Conservation (phyloP, 2,888 invertebrate species). For the Leucoptera coffeella region DNA sequence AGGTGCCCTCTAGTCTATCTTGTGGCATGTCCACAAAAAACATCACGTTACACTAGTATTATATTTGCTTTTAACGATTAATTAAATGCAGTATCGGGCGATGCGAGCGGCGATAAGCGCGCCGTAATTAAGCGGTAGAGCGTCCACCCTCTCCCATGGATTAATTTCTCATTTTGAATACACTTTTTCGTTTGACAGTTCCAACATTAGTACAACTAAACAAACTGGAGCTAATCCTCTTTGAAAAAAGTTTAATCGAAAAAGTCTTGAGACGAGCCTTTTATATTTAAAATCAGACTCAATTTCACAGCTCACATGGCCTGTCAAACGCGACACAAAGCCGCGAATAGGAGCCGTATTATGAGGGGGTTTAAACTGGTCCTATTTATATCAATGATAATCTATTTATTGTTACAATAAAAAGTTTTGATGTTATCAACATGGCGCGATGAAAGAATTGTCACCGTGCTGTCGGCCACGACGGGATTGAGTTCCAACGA, state of each 20-base stretch:
- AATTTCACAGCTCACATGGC: constrained; percentile 49
- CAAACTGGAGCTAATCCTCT: constrained; percentile 38
- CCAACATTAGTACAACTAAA: constrained; percentile 34
- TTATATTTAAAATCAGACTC: constrained; percentile 44
- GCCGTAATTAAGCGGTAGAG: constrained; percentile 1
- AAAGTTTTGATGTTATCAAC: constrained; percentile 47
- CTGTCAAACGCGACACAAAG: constrained; percentile 48
- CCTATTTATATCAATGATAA: constrained; percentile 49
- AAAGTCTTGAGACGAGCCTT: constrained; percentile 34
- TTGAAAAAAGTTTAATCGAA: constrained; percentile 24
- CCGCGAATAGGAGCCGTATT: constrained; percentile 41
- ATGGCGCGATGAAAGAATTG: constrained; percentile 41
- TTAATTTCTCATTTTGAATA: constrained; percentile 11
- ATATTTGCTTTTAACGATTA: too few relatives aligned
- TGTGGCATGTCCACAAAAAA: too few relatives aligned
- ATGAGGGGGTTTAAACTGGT: constrained; percentile 37
- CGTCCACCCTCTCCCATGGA: constrained; percentile 6
- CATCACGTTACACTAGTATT: too few relatives aligned
- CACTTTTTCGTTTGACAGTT: constrained; percentile 14
- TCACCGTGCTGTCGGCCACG: constrained; percentile 39
- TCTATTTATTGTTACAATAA: constrained; percentile 51
- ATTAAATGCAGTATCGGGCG: too few relatives aligned
- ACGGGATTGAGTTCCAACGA: constrained; percentile 8
- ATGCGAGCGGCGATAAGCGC: too few relatives aligned
- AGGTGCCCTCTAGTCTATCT: too few relatives aligned